Conservation (phyloP, 2,113 vertebrate species). For the Larimichthys crocea region DNA sequence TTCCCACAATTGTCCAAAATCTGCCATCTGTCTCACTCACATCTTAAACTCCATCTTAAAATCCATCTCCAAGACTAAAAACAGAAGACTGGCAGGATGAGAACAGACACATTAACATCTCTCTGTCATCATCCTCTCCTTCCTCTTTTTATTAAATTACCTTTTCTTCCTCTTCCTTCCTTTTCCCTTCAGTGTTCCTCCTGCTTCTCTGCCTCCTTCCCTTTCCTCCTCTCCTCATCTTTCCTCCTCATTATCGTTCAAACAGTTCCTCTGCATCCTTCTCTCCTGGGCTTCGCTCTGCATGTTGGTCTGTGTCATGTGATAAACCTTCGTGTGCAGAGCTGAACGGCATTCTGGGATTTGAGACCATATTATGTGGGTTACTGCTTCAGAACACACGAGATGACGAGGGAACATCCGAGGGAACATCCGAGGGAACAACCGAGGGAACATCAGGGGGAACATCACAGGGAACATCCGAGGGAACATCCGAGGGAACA, state of each 20-base stretch:
- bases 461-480: no score
- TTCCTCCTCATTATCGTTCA: not conserved
- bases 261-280: not conserved
- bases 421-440: not conserved
- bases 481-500: no score
- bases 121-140: not conserved
- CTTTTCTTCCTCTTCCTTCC: not conserved
- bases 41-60: no score
- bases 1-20: conserved; percentile 14
- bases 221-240: not conserved
- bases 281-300: not conserved
- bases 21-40: conserved; percentile 16
- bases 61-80: not conserved
- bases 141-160: not conserved
- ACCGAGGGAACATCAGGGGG: no score
- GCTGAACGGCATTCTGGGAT: conserved; percentile 33
- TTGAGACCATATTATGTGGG: not conserved
- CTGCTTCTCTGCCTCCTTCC: not conserved
- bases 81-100: no score
- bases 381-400: conserved; percentile 19
- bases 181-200: not conserved
- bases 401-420: not conserved
- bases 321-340: not conserved
- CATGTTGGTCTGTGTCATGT: not conserved
- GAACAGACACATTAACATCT: not conserved